These are phyloP conservation scores for Gavia stellata DNA, from an alignment of 2,113 vertebrate genomes.

Conservation along the genomic window DNA sequence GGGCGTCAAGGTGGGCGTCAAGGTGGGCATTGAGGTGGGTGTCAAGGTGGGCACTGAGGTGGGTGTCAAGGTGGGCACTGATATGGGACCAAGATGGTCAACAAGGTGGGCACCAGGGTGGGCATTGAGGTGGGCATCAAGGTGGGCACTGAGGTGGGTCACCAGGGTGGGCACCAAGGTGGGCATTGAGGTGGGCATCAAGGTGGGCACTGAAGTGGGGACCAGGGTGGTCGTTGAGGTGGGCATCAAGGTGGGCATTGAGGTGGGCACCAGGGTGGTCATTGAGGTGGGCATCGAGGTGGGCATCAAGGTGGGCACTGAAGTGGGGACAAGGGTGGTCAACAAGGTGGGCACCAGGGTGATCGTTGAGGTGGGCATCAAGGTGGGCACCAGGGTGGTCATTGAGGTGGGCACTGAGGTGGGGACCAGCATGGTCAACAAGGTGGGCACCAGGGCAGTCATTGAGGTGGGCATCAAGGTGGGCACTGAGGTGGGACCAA, in stretches of 20 bases:
- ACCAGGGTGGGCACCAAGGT: not conserved
- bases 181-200: not conserved
- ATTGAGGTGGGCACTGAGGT: too few relatives aligned
- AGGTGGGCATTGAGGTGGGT: not conserved
- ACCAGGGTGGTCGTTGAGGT: fast-evolving
- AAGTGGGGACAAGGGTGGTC: too few relatives aligned
- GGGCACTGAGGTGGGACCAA: too few relatives aligned
- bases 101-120: not conserved
- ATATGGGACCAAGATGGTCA: too few relatives aligned
- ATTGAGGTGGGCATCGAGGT: too few relatives aligned
- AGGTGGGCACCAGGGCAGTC: too few relatives aligned
- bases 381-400: too few relatives aligned
- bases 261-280: fast-evolving
- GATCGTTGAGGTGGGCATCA: not conserved
- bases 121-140: too few relatives aligned
- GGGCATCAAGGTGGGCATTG: too few relatives aligned
- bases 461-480: too few relatives aligned
- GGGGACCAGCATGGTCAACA: too few relatives aligned
- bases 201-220: not conserved
- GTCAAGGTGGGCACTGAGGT: not conserved
- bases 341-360: too few relatives aligned
- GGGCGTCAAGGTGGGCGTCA: not conserved
- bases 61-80: not conserved
- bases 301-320: not conserved
- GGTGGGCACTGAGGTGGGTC: not conserved